Evolutionary conservation across 1,140 invertebrate species (phyloP), one percentile per base, ranked within the genome.

Genomic region (Philopotamus ludificatus): DNA sequence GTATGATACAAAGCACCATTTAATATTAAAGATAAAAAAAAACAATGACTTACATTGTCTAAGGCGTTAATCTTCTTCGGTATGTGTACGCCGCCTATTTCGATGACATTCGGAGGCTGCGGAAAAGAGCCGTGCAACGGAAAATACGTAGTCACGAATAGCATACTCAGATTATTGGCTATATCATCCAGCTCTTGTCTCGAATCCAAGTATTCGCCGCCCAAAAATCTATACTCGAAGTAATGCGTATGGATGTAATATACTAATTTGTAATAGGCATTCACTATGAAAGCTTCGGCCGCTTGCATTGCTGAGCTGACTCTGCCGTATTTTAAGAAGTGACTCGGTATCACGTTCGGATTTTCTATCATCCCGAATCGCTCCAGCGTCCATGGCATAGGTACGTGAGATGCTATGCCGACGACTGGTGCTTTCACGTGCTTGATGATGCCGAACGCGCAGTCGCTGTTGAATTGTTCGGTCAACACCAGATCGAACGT

Each of bases 391-490:
- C 84, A 88, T 1, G 84, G 77, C 72, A 85, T 75, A 8, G 83
- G 64, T 0, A 78, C 74, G 41, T 78, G 80, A 1, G 84, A 83
- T 70, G 78, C 78, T n/a, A 84, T 49, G 0, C 77, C 76, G 1
- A 90, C 81, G 1, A 84, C 77, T 0, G 87, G 87, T 1, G 81
- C 79, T 55, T 84, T 77, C 22, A 86, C 83, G 64, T 83, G 79
- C 60, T 85, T 74, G 25, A 80, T 77, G 7, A 89, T 76, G 2
- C 80, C 83, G 47, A 87, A 72, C 71, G 85, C 83, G 63, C 87
- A 89, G 53, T 89, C 84, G 4, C 80, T 83, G 34, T 87, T 87
- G 70, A 89, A 89, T 51, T 80, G 77, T 70, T 89, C 87, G 2
- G 81, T 76, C 2, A 90, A 70, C 23, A 90, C 80, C 0, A 90